Base-by-base conservation (phyloP, 2,113 vertebrate genomes). In the Suncus etruscus region DNA sequence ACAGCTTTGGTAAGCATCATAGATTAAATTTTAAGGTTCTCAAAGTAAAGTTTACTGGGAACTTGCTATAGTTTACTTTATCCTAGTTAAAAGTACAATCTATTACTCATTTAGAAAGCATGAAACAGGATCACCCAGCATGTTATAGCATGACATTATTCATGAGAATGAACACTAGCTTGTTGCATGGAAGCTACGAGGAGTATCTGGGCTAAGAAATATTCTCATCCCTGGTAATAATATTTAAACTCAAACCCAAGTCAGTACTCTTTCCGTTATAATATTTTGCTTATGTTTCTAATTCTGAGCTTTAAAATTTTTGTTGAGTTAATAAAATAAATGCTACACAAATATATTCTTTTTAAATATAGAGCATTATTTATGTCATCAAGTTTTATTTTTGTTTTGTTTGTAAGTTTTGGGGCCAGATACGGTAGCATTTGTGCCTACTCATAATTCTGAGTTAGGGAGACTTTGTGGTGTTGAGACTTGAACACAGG, bases 81-180 rank as follows among this genome's bases (percentile, higher is more conserved):
- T 74, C 39, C 27, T 47, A 20, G 22, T 66, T 84, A 3, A 82
- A 85, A 78, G 39, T 61, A 0, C 66, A 83, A 85, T 76, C 50
- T 77, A 39, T 83, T 84, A 51, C 50, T 89, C 63, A 89, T 83
- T 68, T 54, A 77, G 91, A 20, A 94, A 93, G 58, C 68, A 75
- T 3, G 51, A 22, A 66, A 87, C 89, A 79, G 87, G 54, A n/a
- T 81, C 54, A 73, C 39, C 6, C 85, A 65, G 31, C 89, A 75
- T 86, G 61, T 58, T 90, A 77, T 15, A 85, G 25, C 75, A 48
- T 45, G 79, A 66, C 9, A 51, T 47, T 73, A 12, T 66, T 50
- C 29, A 74, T 80, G 45, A 87, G 73, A 65, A 87, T 50, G 82
- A 83, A 75, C 73, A 47, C 18, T 32, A 84, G 51, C 24, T 16